Evolutionary conservation across 2,113 vertebrate genomes (phyloP), one percentile per base, ranked within the genome.

Genomic region (Trematomus loennbergii): DNA sequence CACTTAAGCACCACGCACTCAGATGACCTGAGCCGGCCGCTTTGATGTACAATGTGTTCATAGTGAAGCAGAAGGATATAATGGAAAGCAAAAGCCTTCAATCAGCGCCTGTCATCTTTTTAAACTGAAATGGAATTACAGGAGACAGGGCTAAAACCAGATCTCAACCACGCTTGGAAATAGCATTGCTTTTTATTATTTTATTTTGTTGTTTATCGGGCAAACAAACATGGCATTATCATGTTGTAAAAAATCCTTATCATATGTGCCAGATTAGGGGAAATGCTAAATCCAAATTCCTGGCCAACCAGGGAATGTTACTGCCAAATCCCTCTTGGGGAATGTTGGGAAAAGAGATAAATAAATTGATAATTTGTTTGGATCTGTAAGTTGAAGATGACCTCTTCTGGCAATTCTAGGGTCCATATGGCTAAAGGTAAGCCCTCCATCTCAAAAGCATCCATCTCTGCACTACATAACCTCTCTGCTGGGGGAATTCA

Each of bases 1-100:
- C 92, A 85, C 89, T 91, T 90, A 92, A 92, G 90, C 90, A 68
- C 80, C 86, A 33, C 84, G 83, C 88, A 88, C 85, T 87, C 81
- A 89, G 83, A 89, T 83, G 81, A 90, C 92, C 88, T 84, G 75
- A 90, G 88, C 84, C 54, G 69, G 63, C 20, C 60, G 73, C 75
- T 89, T 81, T 87, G 76, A 79, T 60, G 29, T 66, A 68, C 63
- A 80, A 64, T 79, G 83, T 87, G 66, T 81, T 90, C 65, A 22
- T 64, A 85, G 80, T 75, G 66, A 85, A 85, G 76, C 66, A 73
- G 75, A 61, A 62, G 72, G 61, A 83, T 75, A 83, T 72, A 71
- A 84, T 61, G 46, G 76, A 65, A 87, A 88, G 85, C 82, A 75
- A 91, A 89, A 86, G 63, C 76, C 66, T 22, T 72, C 66, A 75